phyloP scores from a whole-genome alignment of 2,888 invertebrate species.

The Biston betularia region DNA sequence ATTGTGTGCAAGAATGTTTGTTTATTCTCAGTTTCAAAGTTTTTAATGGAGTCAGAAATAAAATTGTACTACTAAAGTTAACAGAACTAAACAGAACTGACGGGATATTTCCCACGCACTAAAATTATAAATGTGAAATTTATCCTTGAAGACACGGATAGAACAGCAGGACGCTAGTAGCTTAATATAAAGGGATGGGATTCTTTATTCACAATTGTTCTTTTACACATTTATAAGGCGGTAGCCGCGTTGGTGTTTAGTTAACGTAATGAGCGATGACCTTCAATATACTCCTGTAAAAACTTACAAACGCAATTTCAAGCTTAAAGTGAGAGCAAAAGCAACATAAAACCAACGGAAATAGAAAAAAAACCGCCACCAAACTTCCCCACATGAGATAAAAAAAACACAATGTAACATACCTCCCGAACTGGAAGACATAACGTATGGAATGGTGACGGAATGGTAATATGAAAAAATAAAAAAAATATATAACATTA shows the following conservation, averaged over 20 bases:
- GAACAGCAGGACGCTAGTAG: too few relatives aligned
- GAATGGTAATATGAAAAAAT: slow-evolving; percentile 70
- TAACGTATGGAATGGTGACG: slow-evolving; percentile 60
- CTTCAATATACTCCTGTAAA: neutral
- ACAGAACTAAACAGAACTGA: too few relatives aligned
- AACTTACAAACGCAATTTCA: neutral
- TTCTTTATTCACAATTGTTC: too few relatives aligned
- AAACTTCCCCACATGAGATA: slow-evolving; percentile 45
- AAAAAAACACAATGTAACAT: slow-evolving; percentile 58
- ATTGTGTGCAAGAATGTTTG: too few relatives aligned
- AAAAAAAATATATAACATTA: slow-evolving; percentile 52
- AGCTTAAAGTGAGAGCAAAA: slow-evolving; percentile 22
- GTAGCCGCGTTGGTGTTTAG: neutral
- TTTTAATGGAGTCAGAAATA: too few relatives aligned
- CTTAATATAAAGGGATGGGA: too few relatives aligned
- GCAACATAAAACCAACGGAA: slow-evolving; percentile 35
- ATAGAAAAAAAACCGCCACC: slow-evolving; percentile 55
- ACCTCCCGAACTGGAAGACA: slow-evolving; percentile 71
- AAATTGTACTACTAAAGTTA: too few relatives aligned
- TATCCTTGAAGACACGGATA: too few relatives aligned
- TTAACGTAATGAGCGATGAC: neutral
- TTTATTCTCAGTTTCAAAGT: too few relatives aligned
- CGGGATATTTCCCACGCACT: too few relatives aligned
- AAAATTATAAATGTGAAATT: too few relatives aligned
- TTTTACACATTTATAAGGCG: too few relatives aligned